Conservation (phyloP, 1,140 invertebrate genomes). For the Brachionus manjavacas region DNA sequence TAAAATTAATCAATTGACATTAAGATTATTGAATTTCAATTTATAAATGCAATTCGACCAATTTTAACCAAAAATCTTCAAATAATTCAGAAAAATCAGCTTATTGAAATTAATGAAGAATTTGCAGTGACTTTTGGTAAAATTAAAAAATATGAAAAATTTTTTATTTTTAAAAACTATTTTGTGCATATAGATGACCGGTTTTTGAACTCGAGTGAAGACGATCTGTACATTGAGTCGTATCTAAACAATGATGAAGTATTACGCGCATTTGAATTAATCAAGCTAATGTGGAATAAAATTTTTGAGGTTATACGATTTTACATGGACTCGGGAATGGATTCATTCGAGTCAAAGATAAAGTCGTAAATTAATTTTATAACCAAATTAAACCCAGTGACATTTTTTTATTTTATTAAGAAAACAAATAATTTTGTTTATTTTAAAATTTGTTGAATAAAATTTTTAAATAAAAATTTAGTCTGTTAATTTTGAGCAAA, state of each 20-base stretch:
- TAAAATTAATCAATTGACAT: not conserved
- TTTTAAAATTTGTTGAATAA: not conserved
- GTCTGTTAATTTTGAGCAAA: too few species aligned
- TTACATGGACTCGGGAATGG: slow-evolving; percentile 17
- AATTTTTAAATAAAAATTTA: not conserved
- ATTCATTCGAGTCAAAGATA: slow-evolving; percentile 1
- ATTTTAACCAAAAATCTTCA: slow-evolving; percentile 38
- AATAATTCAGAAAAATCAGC: slow-evolving; percentile 10
- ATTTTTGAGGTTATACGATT: slow-evolving; percentile 12
- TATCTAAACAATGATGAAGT: slow-evolving; percentile 34
- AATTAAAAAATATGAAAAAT: not conserved
- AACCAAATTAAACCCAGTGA: not conserved
- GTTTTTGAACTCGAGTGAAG: not conserved
- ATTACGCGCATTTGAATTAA: not conserved
- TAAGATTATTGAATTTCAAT: slow-evolving; percentile 42
- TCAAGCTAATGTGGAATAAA: slow-evolving; percentile 26
- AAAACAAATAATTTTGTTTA: not conserved
- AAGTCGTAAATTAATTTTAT: not conserved
- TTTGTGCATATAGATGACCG: not conserved
- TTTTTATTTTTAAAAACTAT: not conserved
- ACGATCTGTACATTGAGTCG: slow-evolving; percentile 7
- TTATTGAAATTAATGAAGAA: slow-evolving; percentile 12
- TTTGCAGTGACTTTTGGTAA: not conserved
- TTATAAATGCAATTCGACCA: slow-evolving; percentile 33
- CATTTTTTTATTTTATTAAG: not conserved